A percentile compares a stretch with the other conserved stretches of the same genome.
phyloP scores from a whole-genome alignment of 2,113 vertebrate genomes.

The Saimiri boliviensis region DNA sequence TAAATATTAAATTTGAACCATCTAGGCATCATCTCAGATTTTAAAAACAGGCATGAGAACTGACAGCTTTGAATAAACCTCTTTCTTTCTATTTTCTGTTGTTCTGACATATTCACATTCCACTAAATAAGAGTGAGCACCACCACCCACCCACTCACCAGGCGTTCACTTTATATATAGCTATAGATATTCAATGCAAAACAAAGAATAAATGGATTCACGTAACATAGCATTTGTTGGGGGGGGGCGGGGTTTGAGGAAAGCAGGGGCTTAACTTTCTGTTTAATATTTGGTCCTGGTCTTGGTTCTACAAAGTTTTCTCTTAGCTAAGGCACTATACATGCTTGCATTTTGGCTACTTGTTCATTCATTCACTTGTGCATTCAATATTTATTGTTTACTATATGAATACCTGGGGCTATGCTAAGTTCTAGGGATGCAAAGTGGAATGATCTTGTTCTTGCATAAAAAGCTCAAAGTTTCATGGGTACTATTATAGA shows the following conservation, averaged over 20 bases:
- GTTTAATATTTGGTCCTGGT: background rate
- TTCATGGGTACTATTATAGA: background rate
- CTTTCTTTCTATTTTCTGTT: slow-evolving; percentile 76
- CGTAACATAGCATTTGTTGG: slow-evolving; percentile 41
- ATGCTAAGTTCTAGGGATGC: background rate
- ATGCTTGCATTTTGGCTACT: background rate
- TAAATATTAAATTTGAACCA: slow-evolving; percentile 72
- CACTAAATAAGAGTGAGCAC: slow-evolving; percentile 74
- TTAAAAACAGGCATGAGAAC: slow-evolving; percentile 26
- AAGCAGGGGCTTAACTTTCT: slow-evolving; percentile 3
- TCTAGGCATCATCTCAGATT: slow-evolving; percentile 61
- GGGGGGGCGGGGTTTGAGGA: background rate
- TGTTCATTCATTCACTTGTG: background rate
- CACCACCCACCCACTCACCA: slow-evolving; percentile 68
- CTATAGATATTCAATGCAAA: slow-evolving; percentile 66
- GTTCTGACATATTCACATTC: slow-evolving; percentile 80
- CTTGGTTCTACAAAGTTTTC: background rate
- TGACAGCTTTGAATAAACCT: slow-evolving; percentile 75
- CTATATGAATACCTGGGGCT: background rate
- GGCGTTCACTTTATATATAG: slow-evolving; percentile 78
- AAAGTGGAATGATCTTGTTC: background rate
- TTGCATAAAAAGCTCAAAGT: background rate
- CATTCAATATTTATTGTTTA: background rate
- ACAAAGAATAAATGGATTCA: slow-evolving; percentile 58
- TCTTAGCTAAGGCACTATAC: background rate